Conservation (phyloP, 2,888 invertebrate genomes). For the Galeruca laticollis region DNA sequence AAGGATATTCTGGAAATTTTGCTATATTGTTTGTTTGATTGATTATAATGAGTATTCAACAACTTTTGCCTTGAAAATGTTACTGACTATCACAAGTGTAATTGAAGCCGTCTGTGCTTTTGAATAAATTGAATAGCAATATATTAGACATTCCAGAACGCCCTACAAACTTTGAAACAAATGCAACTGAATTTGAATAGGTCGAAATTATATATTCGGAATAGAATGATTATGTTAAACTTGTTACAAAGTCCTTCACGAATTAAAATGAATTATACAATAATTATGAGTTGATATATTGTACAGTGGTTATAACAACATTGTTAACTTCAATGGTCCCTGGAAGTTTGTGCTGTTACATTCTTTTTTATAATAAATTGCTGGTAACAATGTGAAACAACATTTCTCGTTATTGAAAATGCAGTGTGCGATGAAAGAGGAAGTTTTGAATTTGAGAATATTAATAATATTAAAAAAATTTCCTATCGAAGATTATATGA, state of each 20-base stretch:
- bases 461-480: too few relatives aligned
- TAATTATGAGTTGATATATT: neutral
- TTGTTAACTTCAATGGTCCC: neutral
- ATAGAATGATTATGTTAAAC: neutral
- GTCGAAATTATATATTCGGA: constrained; percentile 4
- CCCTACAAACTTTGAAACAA: neutral
- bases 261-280: constrained; percentile 1
- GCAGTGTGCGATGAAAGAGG: too few relatives aligned
- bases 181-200: neutral
- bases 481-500: too few relatives aligned
- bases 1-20: too few relatives aligned
- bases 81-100: too few relatives aligned
- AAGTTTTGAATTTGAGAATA: too few relatives aligned
- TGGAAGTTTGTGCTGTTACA: neutral
- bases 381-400: too few relatives aligned
- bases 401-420: too few relatives aligned
- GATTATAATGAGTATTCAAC: too few relatives aligned
- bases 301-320: neutral
- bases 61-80: too few relatives aligned
- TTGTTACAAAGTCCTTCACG: neutral
- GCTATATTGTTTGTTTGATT: too few relatives aligned
- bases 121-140: neutral
- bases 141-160: neutral
- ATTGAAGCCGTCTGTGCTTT: neutral
- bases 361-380: too few relatives aligned